Base-by-base conservation (phyloP, 1,140 invertebrate genomes). In the Cryptotermes secundus region DNA sequence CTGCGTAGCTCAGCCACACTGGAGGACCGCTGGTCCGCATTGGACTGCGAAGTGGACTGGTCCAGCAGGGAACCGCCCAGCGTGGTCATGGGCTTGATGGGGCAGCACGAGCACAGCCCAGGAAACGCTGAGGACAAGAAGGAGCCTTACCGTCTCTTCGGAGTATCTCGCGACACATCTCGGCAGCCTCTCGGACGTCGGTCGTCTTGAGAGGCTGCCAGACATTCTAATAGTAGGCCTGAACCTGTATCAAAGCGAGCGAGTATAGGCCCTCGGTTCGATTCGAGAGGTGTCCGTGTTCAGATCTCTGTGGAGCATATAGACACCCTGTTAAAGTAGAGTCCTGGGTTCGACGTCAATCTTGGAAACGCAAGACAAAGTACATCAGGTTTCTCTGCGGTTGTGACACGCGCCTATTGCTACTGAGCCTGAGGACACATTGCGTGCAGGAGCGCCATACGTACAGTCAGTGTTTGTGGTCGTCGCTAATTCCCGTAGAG, bases 1-100 rank as follows among this genome's bases (percentile, higher is more conserved):
- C 96, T 92, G 24, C 96, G 91, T 16, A 97, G 90, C 87, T 97
- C 96, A 1, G 96, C 96, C 31, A 97, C 95, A 88, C 95, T 96
- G 85, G 94, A 94, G n/a, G 93, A 95, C 84, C 95, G 90, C 85
- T 93, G 91, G 89, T 93, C 92, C 79, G 86, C 86, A 31, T 86
- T 85, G 19, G 88, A 87, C 89, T 89, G 35, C 88, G 87, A 82
- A 87, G 88, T 83, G 59, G 59, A 89, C 89, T 89, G 34, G 88
- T 87, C 83, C 87, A 88, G 84, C 38, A 87, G 86, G 24, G 86
- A 80, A 36, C 86, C 84, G 81, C 87, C 85, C n/a, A 26, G 26
- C 16, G 45, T 22, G n/a, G 89, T 87, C 79, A 91, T 87, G 34
- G 92, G 92, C 87, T 94, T 94, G 85, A 95, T 92, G 14, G 95